Conservation (phyloP, 2,888 invertebrate species). For the Oxycera nigricornis region DNA sequence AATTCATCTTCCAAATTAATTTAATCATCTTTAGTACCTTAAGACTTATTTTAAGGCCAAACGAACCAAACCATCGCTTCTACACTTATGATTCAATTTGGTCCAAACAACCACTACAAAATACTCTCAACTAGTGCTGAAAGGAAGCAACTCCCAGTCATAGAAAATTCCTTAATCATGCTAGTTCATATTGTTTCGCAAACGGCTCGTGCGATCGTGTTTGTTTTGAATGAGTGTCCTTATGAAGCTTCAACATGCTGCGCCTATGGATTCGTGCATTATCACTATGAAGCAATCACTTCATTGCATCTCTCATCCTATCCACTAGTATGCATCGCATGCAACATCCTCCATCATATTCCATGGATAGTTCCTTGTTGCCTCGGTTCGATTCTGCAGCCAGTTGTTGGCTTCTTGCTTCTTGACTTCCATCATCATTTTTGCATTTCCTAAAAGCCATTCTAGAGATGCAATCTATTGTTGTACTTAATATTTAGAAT, state of each 20-base stretch:
- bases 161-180: no score
- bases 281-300: neutral
- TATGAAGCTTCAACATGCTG: neutral
- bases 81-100: no score
- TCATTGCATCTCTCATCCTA: slow-evolving; percentile 3
- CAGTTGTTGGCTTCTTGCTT: neutral
- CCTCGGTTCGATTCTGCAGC: neutral
- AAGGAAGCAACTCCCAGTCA: no score
- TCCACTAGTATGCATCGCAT: neutral
- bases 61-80: no score
- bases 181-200: no score
- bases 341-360: neutral
- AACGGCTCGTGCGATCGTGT: neutral
- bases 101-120: no score
- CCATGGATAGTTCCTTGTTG: neutral
- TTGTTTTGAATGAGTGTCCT: slow-evolving; percentile 12
- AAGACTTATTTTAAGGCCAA: no score
- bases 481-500: slow-evolving; percentile 15
- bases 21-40: no score
- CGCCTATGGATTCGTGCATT: slow-evolving; percentile 9
- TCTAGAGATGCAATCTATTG: slow-evolving; percentile 2
- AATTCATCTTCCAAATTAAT: no score
- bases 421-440: neutral
- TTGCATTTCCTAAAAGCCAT: slow-evolving; percentile 12
- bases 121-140: no score